Evolutionary conservation across 1,140 invertebrate genomes (phyloP), one percentile per base, ranked within the genome.

Genomic region (Listronotus oregonensis): DNA sequence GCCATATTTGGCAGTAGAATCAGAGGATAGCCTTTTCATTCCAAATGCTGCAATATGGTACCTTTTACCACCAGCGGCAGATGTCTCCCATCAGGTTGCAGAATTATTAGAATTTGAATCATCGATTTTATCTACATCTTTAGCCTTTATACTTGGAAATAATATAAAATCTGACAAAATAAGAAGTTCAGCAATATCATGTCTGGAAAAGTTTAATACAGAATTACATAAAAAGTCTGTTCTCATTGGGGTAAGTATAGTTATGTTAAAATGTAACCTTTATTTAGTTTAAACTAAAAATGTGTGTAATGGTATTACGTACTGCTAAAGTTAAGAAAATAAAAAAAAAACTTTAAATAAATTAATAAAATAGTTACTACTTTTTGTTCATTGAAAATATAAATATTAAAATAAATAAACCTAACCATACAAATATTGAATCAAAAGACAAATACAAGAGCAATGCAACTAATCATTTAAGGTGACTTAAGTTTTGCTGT

Each of bases 41-140:
- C 68, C 80, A 3, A 85, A 83, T 77, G 82, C 85, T 43, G 82
- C 83, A 12, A 75, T 85, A 43, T 82, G 82, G 54, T 85, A 83
- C 72, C 69, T 88, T 37, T 70, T 82, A n/a, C 78, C 79, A 46
- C 42, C 72, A 18, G 34, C 69, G 21, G 67, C 77, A 63, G 76
- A 82, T 11, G 70, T 79, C 27, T 69, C 73, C 55, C 43, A 74
- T 72, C 50, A 72, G 60, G 82, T 83, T 42, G 83, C 86, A 57
- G 83, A 87, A 76, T 89, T 89, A 85, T 77, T 90, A 51, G 90
- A 93, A 78, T 92, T 90, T 89, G 90, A 92, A 65, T 80, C 85
- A 43, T 84, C 85, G 10, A 80, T 86, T 43, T 82, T 93, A 40
- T 82, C 86, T 64, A 89, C 90, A 47, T 79, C 79, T 12, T 73